Conservation (phyloP, 2,113 vertebrate genomes). For the Heliornis fulica region DNA sequence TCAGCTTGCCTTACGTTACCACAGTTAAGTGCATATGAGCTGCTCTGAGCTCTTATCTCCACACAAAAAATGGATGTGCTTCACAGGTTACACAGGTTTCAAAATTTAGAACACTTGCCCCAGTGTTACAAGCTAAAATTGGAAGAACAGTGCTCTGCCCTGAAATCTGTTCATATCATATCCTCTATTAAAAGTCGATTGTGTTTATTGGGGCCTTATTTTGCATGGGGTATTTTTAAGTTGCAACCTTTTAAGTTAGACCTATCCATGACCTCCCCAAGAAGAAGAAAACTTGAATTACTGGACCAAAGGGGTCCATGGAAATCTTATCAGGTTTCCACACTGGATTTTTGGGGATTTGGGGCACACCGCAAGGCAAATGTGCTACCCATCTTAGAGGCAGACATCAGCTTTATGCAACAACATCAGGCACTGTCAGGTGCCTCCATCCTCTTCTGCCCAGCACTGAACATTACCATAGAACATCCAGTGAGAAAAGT, state of each 20-base stretch:
- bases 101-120: conserved; percentile 19
- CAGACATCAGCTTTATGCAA: neutral
- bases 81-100: conserved; percentile 28
- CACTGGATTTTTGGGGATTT: neutral
- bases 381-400: neutral
- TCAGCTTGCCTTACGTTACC: neutral
- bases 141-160: conserved; percentile 5
- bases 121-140: conserved; percentile 25
- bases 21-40: neutral
- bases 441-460: neutral
- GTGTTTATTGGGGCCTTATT: neutral
- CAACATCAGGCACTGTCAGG: neutral
- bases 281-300: neutral
- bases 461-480: neutral
- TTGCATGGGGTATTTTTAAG: neutral
- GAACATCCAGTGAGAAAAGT: neutral
- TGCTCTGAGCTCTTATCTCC: neutral
- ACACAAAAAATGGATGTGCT: neutral
- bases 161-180: conserved; percentile 4
- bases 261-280: neutral
- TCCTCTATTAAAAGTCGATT: neutral
- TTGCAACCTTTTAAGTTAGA: neutral
- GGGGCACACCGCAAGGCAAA: neutral
- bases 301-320: neutral
- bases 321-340: neutral